phyloP scores from a whole-genome alignment of 2,888 invertebrate species.

The Gymnoscelis rufifasciata region DNA sequence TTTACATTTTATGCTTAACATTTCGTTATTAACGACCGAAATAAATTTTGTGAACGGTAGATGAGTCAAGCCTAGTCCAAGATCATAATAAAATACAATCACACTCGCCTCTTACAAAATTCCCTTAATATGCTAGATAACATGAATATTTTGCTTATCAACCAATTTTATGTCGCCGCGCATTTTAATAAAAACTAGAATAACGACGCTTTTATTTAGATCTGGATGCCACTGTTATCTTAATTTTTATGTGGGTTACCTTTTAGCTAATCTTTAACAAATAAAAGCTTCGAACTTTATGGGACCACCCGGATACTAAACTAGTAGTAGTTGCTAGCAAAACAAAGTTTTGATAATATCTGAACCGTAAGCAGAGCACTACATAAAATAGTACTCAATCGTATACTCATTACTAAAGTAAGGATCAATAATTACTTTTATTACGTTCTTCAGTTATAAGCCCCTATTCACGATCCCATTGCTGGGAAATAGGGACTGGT shows the following conservation, averaged over 20 bases:
- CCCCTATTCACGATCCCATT: too few species aligned
- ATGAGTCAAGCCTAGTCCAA: not conserved
- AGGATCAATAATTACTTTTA: too few species aligned
- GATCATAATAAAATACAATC: slow-evolving; percentile 5
- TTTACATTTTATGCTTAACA: too few species aligned
- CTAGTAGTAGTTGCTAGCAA: not conserved
- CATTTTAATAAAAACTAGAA: slow-evolving; percentile 47
- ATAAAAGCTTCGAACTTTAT: slow-evolving; percentile 50
- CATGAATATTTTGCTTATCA: slow-evolving; percentile 43
- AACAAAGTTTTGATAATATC: too few species aligned
- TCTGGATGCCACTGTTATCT: slow-evolving; percentile 57
- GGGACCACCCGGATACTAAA: slow-evolving; percentile 61
- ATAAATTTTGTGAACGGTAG: not conserved
- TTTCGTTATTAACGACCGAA: too few species aligned
- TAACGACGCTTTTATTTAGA: slow-evolving; percentile 48
- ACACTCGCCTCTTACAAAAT: slow-evolving; percentile 10
- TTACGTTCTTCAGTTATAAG: too few species aligned
- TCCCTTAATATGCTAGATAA: slow-evolving; percentile 9
- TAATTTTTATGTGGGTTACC: slow-evolving; percentile 63
- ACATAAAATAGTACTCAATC: too few species aligned
- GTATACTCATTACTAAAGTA: too few species aligned
- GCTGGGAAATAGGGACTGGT: too few species aligned
- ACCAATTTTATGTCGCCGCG: slow-evolving; percentile 41
- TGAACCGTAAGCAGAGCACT: too few species aligned
- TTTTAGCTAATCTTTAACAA: slow-evolving; percentile 59